Evolutionary conservation across 2,888 invertebrate species (phyloP), one percentile per base, ranked within the genome.

Genomic region (Dryocosmus kuriphilus): DNA sequence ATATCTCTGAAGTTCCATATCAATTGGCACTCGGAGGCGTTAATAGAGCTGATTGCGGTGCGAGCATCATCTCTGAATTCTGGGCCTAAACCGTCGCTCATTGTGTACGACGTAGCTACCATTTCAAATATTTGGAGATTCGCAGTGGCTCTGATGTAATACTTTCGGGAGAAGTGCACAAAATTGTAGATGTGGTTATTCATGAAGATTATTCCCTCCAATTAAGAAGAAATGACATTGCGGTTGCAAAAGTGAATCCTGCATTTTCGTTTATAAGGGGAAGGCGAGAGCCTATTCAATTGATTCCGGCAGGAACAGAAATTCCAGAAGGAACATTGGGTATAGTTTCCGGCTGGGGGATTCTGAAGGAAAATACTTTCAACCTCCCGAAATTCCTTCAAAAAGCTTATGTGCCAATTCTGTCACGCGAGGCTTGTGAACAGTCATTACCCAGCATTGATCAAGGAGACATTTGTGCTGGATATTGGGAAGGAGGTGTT

Each of bases 41-140:
- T 30, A 93, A 93, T 1, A 88, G 90, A 0, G 94, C 93, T 83
- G 88, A 90, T 0, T 94, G 94, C 83, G 94, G 94, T 0, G 94
- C 93, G 1, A 91, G 93, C 1, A 92, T 93, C 11, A 90, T 94
- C 8, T 92, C 92, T 41, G 90, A 86, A 19, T 89, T 92, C 55
- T 92, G 92, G 9, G 89, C 94, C 1, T 77, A 94, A 0, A 94
- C 94, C 0, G 94, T 94, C 8, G 94, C 94, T 2, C 94, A 94
- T 84, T 94, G 94, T 82, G 86, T 93, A 94, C 1, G 93, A 8
- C 35, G 6, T 35, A 7, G 8, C 35, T 35, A 35, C 8, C 35
- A 7, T 35, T 35, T 35, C 6, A 19, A 35, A 19, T 35, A 62
- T 30, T n/a, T 62, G n/a, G 32, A 35, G 1, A 35, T 62, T 35